phyloP scores from a whole-genome alignment of 1,140 invertebrate species.

The Gryllus bimaculatus region DNA sequence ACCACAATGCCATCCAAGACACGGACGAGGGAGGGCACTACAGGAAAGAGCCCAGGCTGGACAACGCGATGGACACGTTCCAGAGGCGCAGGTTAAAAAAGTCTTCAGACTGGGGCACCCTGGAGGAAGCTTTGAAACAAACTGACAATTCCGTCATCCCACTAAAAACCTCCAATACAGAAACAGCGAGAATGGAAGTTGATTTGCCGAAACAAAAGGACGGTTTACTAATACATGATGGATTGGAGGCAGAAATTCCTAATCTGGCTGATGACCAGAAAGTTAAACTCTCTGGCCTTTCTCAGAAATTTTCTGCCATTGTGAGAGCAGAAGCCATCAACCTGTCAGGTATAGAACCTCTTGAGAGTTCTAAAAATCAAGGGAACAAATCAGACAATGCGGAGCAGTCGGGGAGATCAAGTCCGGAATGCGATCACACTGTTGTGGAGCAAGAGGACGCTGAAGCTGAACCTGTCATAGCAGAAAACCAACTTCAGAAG shows the following conservation, averaged over 20 bases:
- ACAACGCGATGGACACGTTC: constrained; percentile 54
- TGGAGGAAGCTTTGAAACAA: constrained; percentile 59
- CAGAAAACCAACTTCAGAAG: background rate
- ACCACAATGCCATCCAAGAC: constrained; percentile 25
- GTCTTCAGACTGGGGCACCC: constrained; percentile 61
- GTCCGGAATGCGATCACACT: background rate
- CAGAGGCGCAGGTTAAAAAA: constrained; percentile 57
- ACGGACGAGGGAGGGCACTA: constrained; percentile 29
- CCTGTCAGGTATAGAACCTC: background rate
- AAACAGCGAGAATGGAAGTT: background rate
- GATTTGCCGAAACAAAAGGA: background rate
- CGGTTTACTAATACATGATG: background rate
- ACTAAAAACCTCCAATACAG: background rate
- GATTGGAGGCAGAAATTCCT: background rate
- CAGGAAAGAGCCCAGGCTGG: constrained; percentile 50
- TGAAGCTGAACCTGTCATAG: background rate
- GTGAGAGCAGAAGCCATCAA: background rate
- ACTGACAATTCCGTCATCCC: constrained; percentile 18
- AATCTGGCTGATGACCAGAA: background rate
- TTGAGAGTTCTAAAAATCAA: background rate
- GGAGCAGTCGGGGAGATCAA: background rate
- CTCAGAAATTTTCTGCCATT: background rate
- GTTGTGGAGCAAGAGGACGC: too few relatives aligned
- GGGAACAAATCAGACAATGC: background rate
- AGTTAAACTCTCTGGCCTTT: background rate